Base-by-base conservation (phyloP, 2,888 invertebrate species). In the Embidobia sp. region DNA sequence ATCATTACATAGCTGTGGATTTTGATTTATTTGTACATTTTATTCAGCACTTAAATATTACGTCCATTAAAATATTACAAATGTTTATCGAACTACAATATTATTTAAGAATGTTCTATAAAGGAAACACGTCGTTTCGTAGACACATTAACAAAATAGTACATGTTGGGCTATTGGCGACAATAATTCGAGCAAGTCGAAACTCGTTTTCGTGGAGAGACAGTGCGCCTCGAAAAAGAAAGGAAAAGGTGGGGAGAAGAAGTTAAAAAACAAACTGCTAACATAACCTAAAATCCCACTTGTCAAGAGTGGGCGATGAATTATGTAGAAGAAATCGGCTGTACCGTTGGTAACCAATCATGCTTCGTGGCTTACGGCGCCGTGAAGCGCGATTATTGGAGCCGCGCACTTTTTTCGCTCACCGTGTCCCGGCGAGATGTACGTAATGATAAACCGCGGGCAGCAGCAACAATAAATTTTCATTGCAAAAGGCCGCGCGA, bases 321-420 rank as follows among this genome's bases (percentile, higher is more conserved):
- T 72, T 53, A 72, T 72, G 63, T 63, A 59, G 64, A 72, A 72
- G 72, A 72, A 72, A 72, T 57, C 49, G 63, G 61, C 26, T 33
- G 37, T 49, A 72, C 63, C 72, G 63, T 64, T 72, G 33, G 63
- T 31, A 72, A 55, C 55, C 64, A 26, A 72, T 72, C 63, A 27
- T 37, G 53, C 35, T 44, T 72, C 53, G 70, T 72, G 53, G 53
- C 44, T 72, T 63, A 72, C 46, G 46, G 35, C 46, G 48, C 35
- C 40, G 22, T 66, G 53, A 27, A 59, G 48, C 49, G 22, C 53
- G 70, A 53, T 72, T 72, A 63, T 70, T 61, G 44, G 29, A 70
- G 59, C 29, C 53, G 42, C 13, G 59, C 40, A 42, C 48, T 67
- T 67, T 57, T 67, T 37, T 31, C 31, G 11, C 35, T n/a, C 11